phyloP scores from a whole-genome alignment of 2,797 vertebrate genomes.

The Pempheris klunzingeri region DNA sequence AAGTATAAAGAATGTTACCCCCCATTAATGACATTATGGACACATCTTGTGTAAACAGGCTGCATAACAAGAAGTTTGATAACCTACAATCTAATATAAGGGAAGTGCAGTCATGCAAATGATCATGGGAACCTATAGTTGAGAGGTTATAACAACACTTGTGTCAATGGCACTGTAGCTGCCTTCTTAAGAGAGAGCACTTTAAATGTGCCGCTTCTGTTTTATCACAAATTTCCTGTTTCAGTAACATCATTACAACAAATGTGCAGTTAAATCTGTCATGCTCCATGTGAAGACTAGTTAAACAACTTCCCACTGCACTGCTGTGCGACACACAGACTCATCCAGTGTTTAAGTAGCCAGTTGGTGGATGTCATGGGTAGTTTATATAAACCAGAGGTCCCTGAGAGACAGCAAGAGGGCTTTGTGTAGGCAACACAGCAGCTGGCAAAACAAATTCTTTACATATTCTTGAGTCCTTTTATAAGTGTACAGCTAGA shows the following conservation, averaged over 20 bases:
- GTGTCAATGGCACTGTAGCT: not conserved
- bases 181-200: not conserved
- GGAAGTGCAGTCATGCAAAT: slow-evolving; percentile 25
- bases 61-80: slow-evolving; percentile 30
- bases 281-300: slow-evolving; percentile 22
- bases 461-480: slow-evolving; percentile 70
- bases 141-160: slow-evolving; percentile 18
- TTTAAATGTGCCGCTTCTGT: slow-evolving; percentile 1
- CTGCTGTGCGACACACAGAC: slow-evolving; percentile 19
- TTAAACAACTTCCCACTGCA: slow-evolving; percentile 32
- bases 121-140: slow-evolving; percentile 38
- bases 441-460: slow-evolving; percentile 83
- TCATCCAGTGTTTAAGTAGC: slow-evolving; percentile 25
- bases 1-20: not conserved
- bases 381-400: slow-evolving; percentile 72
- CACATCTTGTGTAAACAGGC: slow-evolving; percentile 40
- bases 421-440: slow-evolving; percentile 66
- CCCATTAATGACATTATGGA: not conserved
- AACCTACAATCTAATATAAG: slow-evolving; percentile 42
- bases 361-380: slow-evolving; percentile 68
- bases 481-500: slow-evolving; percentile 57
- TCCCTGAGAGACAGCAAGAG: slow-evolving; percentile 63
- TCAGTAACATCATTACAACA: not conserved
- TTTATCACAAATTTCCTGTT: not conserved
- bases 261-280: slow-evolving; percentile 4